Conservation (phyloP, 2,888 invertebrate genomes). For the Phortica magna region DNA sequence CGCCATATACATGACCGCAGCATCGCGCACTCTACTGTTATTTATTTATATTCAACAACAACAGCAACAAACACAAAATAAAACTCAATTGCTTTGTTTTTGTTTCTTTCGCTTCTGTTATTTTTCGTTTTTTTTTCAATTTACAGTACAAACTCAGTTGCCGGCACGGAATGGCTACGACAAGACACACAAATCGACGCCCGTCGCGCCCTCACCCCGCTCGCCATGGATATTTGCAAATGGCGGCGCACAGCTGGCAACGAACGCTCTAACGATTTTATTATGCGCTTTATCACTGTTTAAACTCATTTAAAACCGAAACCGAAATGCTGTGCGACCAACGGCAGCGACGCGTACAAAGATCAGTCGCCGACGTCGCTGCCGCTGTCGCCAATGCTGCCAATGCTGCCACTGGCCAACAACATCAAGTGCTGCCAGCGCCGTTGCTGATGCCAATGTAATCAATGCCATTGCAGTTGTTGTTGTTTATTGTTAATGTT, state of each 20-base stretch:
- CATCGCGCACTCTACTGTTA: neutral
- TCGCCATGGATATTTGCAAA: constrained; percentile 75
- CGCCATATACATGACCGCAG: neutral
- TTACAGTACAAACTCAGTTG: constrained; percentile 73
- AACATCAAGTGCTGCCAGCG: neutral
- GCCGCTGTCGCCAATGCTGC: constrained; percentile 1
- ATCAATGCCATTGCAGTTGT: constrained; percentile 45
- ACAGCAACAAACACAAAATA: neutral
- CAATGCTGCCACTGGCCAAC: neutral
- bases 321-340: constrained; percentile 29
- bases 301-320: constrained; percentile 64
- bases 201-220: constrained; percentile 71
- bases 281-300: constrained; percentile 58
- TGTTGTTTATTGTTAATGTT: constrained; percentile 33
- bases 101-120: neutral
- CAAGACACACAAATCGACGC: constrained; percentile 70
- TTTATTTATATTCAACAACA: neutral
- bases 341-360: neutral
- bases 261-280: constrained; percentile 59
- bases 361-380: constrained; percentile 7
- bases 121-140: constrained; percentile 26
- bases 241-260: constrained; percentile 56
- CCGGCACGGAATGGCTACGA: constrained; percentile 74
- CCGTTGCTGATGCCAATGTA: constrained; percentile 48
- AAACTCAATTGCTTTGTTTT: constrained; percentile 26